Base-by-base conservation (phyloP, 2,113 vertebrate species). In the Eurypyga helias region DNA sequence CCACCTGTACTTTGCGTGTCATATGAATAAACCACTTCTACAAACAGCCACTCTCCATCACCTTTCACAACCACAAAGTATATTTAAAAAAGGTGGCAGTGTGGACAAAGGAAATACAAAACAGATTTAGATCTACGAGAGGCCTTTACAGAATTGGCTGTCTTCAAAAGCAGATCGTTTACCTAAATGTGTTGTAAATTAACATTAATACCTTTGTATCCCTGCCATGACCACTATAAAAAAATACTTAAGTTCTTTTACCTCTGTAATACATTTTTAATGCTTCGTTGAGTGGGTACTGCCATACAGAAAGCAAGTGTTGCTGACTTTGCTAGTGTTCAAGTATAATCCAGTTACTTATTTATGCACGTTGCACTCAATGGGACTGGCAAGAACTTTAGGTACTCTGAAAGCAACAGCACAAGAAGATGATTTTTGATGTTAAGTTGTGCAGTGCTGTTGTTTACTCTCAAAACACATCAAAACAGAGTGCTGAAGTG, bases 151-250 rank as follows among this genome's bases (percentile, higher is more conserved):
- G 91, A 93, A 90, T 80, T 95, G 95, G 38, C 91, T 90, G 76
- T 88, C 95, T 98, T 97, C 95, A 97, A 97, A 98, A 62, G 73
- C 78, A 69, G 78, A 79, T 96, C 13, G 11, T 94, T 89, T 95
- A 94, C 90, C 86, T 84, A 97, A 97, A 96, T 96, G 89, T 96
- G 60, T 72, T 98, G 94, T 96, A 98, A 97, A 98, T 98, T 97
- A 97, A 95, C 87, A 70, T 93, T 90, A 96, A 96, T 97, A 51
- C 91, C 91, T 94, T 96, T 97, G 98, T 97, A 98, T 91, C 87
- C 62, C 76, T 97, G 96, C 98, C 98, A 95, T 69, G 83, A 93
- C 96, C 95, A 75, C 92, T 93, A 84, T 97, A 98, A 97, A 96
- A 94, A 95, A 98, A 97, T 96, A 94, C 77, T 97, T 93, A 95